A percentile compares a stretch with the other conserved stretches of the same genome.
phyloP scores from a whole-genome alignment of 2,888 invertebrate genomes.

The Nemotelus pantherinus region DNA sequence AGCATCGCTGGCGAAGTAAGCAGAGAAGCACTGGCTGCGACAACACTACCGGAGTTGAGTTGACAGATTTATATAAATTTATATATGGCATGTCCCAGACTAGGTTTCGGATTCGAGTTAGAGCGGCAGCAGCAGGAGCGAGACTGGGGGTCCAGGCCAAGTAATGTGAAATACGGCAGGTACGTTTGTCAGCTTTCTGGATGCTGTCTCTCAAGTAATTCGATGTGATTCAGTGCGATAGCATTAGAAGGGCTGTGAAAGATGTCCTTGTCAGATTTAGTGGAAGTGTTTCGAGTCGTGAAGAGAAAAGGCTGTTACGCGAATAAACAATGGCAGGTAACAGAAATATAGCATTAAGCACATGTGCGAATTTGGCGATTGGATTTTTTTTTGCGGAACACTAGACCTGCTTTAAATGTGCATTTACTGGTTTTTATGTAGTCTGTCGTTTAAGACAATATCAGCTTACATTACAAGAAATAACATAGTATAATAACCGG shows the following conservation, averaged over 20 bases:
- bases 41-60: neutral
- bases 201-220: slow-evolving; percentile 34
- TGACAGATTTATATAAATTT: slow-evolving; percentile 28
- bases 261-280: slow-evolving; percentile 36
- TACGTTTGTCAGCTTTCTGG: slow-evolving; percentile 23
- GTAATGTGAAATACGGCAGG: neutral
- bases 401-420: no score
- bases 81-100: slow-evolving; percentile 7
- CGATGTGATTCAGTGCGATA: slow-evolving; percentile 35
- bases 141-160: neutral
- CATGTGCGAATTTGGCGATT: no score
- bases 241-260: slow-evolving; percentile 16
- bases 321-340: no score
- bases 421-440: no score
- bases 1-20: neutral
- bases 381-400: no score
- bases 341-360: no score
- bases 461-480: no score
- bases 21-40: neutral
- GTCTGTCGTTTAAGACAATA: no score
- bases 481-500: no score
- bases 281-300: slow-evolving; percentile 13
- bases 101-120: neutral
- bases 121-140: neutral
- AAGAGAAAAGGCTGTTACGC: no score